Evolutionary conservation across 2,888 invertebrate species (phyloP).

Genomic region (Hydrotaea cyrtoneurina): DNA sequence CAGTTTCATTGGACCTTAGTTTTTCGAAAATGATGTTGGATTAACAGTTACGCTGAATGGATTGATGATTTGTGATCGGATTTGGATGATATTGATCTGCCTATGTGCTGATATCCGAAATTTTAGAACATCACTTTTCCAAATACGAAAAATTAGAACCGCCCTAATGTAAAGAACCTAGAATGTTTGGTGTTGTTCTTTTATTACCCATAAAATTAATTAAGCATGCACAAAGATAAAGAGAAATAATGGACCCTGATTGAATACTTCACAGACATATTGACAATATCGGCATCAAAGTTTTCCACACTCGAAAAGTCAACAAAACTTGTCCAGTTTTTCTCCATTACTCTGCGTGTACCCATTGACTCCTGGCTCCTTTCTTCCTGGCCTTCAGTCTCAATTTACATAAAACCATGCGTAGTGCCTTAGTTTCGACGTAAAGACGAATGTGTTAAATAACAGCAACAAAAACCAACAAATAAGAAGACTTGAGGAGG

Average conservation of each 20-base stretch:
- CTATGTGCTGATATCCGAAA: too few species aligned
- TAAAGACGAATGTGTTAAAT: slow-evolving; percentile 35
- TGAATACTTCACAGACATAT: slow-evolving; percentile 28
- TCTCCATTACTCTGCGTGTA: background rate
- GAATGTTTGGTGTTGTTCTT: background rate
- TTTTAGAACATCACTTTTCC: too few species aligned
- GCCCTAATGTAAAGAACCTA: too few species aligned
- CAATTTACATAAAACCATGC: slow-evolving; percentile 3
- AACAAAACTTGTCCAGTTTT: background rate
- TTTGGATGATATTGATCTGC: too few species aligned
- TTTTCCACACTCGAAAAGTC: slow-evolving; percentile 38
- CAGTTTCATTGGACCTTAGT: too few species aligned
- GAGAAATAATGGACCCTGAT: background rate
- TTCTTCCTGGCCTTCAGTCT: background rate
- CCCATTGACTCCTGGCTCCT: background rate
- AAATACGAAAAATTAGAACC: too few species aligned
- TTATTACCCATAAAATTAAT: background rate
- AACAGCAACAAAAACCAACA: slow-evolving; percentile 2
- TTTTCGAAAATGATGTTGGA: too few species aligned
- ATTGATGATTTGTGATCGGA: too few species aligned
- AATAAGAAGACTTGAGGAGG: background rate
- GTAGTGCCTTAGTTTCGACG: slow-evolving; percentile 4
- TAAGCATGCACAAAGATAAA: background rate
- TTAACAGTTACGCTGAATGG: too few species aligned
- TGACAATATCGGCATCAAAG: slow-evolving; percentile 42